Evolutionary conservation across 1,140 invertebrate genomes (phyloP), one percentile per base, ranked within the genome.

Genomic region (Colletes gigas): DNA sequence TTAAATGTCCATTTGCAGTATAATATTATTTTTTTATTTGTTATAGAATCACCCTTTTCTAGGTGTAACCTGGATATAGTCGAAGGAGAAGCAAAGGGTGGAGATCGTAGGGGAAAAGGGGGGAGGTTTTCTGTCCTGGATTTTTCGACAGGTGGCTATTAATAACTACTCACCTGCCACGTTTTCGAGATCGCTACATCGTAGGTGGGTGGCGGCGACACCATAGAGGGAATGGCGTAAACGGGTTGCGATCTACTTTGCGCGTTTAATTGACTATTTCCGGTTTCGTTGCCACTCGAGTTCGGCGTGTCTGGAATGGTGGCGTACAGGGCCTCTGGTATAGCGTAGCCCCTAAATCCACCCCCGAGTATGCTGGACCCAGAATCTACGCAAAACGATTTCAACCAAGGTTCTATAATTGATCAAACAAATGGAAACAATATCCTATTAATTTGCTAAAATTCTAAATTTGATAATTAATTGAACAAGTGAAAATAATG

Each of bases 131-230:
- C 8, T 10, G 50, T 50, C 10, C 50, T 10, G 50, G 3, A 12
- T 50, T 12, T 50, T 12, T 50, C 50, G 50, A 63, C 50, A 54
- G 21, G 9, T 50, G 14, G 8, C 9, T 50, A 59, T 54, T 50
- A 15, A 63, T 63, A 70, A 55, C 69, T 60, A n/a, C 59, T 86
- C 72, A 93, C 92, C 91, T 93, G 92, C 84, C 90, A 91, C 77
- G 91, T 88, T 88, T 92, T 93, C 59, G 91, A 90, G 62, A 92
- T 90, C 4, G 92, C 91, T 4, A 91, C 92, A 59, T 93, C 92
- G 74, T 93, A 93, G 30, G 92, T 93, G 10, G 92, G 93, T n/a
- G 93, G 93, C 39, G 93, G 93, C 59, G 92, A 93, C 67, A 91
- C 93, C 92, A 93, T 93, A 57, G 92, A 92, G 30, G 92, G 92